Evolutionary conservation across 2,888 invertebrate species (phyloP), one percentile per base, ranked within the genome.

Genomic region (Fragum sueziense): DNA sequence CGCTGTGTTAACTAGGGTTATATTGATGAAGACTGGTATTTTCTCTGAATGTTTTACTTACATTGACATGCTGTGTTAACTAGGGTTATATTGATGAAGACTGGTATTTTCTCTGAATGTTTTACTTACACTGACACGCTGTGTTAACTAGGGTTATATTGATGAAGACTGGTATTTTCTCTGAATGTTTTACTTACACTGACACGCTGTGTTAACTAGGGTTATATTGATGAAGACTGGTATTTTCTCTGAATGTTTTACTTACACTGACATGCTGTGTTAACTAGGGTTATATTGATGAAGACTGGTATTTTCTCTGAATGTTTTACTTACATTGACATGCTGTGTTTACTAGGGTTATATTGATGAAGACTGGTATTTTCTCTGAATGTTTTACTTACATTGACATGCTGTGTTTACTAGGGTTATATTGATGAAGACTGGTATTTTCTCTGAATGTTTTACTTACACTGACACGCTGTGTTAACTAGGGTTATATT

Each of bases 321-420:
- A n/a, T n/a, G n/a, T n/a, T n/a, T n/a, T 79, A 91, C 93, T 93
- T 90, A 95, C 95, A 94, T 87, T 94, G 92, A 89, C 95, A 95
- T 54, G 90, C 87, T 78, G 95, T 89, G 27, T 93, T 92, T 1
- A 93, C 94, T 27, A 95, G 90, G 25, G 94, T 93, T 25, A 95
- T 93, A 83, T 95, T 94, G 11, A 95, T 89, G 74, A 92, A 92
- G 1, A 95, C 95, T 54, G 94, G 93, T 72, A 95, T 94, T 83
- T 94, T 93, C 72, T 94, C 94, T n/a, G n/a, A n/a, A n/a, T n/a
- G n/a, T n/a, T n/a, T n/a, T 79, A 91, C 93, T 93, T 90, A 95
- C 95, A 94, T 87, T 94, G 92, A 89, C 95, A 95, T 54, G 90
- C 87, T 78, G 95, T 89, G 27, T 93, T 92, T 1, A 93, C 94